Evolutionary conservation across 2,888 invertebrate genomes (phyloP), one percentile per base, ranked within the genome.

Genomic region (Branchipolynoe longqiensis): DNA sequence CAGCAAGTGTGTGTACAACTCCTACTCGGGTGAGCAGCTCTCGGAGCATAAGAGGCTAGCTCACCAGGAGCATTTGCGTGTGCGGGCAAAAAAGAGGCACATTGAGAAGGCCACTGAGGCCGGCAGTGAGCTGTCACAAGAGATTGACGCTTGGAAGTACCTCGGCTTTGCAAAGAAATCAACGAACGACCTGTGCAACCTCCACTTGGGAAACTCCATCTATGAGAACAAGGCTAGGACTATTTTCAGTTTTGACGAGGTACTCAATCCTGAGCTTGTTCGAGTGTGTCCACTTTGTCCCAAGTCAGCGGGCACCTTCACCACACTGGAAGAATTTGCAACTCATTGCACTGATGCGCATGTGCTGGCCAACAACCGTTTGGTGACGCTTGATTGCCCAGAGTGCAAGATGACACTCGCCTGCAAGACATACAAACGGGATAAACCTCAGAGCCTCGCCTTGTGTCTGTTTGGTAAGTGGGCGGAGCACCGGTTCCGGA

Each of bases 11-110:
- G 69, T 69, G 0, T 69, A 22, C 25, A 69, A 69, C 69, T 36
- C 36, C 6, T 69, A 69, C 18, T 69, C 69, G 2, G 69, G 69
- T 12, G 69, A 69, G 69, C 69, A 69, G 38, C 69, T 69, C 69
- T 36, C 69, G 12, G 36, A 69, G 8, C 69, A 69, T 38, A 22
- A 3, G 22, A 18, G 69, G 8, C 1, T 25, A 0, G 18, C 38
- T 4, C 69, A 69, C 36, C 33, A 22, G 1, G 69, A 12, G 18
- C 36, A 36, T 0, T 33, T 69, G 8, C 33, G 38, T 2, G 28
- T 25, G 28, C 28, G 28, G 62, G 62, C 28, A 28, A 62, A 25
- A 31, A 31, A 62, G 28, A 69, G n/a, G 36, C 8, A 12, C 0
- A 1, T 22, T 1, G 38, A 33, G 1, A 38, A n/a, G 69, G 22